These are phyloP conservation scores for Columba guinea DNA, from an alignment of 2,797 vertebrate species.

Conservation along the genomic window DNA sequence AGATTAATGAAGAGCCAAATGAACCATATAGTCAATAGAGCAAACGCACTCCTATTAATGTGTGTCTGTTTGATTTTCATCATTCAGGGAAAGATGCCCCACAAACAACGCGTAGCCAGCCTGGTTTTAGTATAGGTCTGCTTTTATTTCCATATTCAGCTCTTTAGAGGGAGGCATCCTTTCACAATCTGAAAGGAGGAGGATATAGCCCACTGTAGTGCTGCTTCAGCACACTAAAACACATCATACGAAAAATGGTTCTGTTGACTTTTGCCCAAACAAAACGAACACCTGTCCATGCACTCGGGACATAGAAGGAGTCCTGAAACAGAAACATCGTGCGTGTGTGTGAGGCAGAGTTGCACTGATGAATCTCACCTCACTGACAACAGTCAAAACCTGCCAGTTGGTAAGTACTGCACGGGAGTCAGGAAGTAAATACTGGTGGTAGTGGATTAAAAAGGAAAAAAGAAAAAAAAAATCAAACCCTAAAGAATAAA, in stretches of 20 bases:
- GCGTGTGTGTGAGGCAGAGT: neutral
- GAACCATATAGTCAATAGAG: neutral
- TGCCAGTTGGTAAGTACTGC: constrained; percentile 21
- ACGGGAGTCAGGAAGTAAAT: constrained; percentile 9
- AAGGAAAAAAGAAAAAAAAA: constrained; percentile 52
- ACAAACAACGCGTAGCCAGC: constrained; percentile 54
- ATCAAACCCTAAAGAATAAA: neutral
- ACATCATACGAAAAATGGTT: constrained; percentile 61
- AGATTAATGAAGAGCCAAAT: neutral
- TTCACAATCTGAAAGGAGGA: constrained; percentile 90
- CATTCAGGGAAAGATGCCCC: neutral
- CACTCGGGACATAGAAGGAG: constrained; percentile 55
- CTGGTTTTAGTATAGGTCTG: constrained; percentile 73
- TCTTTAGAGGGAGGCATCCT: constrained; percentile 64
- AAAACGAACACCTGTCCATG: constrained; percentile 33
- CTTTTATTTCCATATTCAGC: constrained; percentile 81
- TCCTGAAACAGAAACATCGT: constrained; percentile 60
- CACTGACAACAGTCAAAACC: constrained; percentile 6
- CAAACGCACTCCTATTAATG: neutral
- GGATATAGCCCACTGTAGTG: constrained; percentile 89
- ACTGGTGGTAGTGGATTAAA: constrained; percentile 46
- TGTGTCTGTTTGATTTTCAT: neutral
- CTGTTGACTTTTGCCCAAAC: constrained; percentile 39
- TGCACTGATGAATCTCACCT: constrained; percentile 12
- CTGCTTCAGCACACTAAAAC: constrained; percentile 84